Evolutionary conservation across 1,140 invertebrate species (phyloP), one percentile per base, ranked within the genome.

Genomic region (Drosophila varians): DNA sequence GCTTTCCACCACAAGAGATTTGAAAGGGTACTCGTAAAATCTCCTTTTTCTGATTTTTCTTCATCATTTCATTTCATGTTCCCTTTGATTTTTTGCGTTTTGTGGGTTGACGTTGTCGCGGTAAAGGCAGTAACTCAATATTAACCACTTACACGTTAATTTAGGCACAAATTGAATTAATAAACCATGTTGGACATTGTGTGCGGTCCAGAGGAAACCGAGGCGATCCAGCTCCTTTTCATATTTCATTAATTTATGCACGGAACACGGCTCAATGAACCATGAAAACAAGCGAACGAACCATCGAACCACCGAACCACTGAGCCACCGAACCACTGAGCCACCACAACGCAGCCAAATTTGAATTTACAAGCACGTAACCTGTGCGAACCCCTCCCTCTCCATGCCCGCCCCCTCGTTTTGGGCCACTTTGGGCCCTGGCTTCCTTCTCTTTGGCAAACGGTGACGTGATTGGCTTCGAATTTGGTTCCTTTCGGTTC

Each of bases 121-220:
- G 55, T 64, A 64, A 64, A 36, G 58, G 79, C 48, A 53, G 86
- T 89, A 89, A 89, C 86, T 89, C 74, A 89, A 89, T 89, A 89
- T 87, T 86, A 89, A 86, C 80, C 87, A 89, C 87, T 89, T 89
- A 89, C 74, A 89, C 86, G 88, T 90, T 90, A 90, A 90, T 90
- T 90, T 90, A 89, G 80, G 86, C 82, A 90, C 89, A 90, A 90
- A 90, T 90, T 90, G 88, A 90, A 90, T 90, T 90, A 90, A 90
- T 90, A 90, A 90, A 90, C 88, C 79, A 90, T 90, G 88, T 90
- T 89, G 49, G 47, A 82, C 88, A 84, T 74, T 89, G 88, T 90
- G 88, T 90, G 88, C 82, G 87, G 87, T 90, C 87, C 76, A 23
- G 28, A 58, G 66, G 49, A 70, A 66, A 57, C 25, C 40, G 56